A percentile compares a stretch with the other conserved stretches of the same genome.
Evolutionary conservation across 2,888 invertebrate species (phyloP).

Genomic region (Nomada hirtipes): DNA sequence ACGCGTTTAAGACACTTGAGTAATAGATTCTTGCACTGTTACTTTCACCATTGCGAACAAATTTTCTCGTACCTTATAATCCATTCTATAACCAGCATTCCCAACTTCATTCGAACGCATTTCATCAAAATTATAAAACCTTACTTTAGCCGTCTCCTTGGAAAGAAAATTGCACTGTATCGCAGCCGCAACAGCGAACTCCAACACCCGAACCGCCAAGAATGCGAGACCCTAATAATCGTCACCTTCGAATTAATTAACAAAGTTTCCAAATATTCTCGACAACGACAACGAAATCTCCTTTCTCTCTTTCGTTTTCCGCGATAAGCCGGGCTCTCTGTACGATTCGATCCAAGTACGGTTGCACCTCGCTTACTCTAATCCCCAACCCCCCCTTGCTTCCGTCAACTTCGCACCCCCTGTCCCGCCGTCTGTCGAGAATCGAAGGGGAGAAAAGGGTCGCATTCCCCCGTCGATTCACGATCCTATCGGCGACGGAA

Average conservation of each 20-base stretch:
- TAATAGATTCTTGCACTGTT: not conserved
- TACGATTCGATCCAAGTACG: constrained; percentile 17
- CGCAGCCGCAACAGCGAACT: too few species aligned
- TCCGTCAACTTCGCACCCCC: constrained; percentile 35
- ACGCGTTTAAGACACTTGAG: not conserved
- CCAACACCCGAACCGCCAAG: too few species aligned
- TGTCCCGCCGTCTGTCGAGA: not conserved
- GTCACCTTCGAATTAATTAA: not conserved
- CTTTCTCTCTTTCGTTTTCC: not conserved
- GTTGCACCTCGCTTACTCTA: constrained; percentile 22
- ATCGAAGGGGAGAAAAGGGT: too few species aligned
- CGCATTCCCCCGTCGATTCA: not conserved
- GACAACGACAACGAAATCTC: not conserved
- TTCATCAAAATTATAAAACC: too few species aligned
- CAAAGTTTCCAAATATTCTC: too few species aligned
- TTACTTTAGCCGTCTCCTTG: too few species aligned
- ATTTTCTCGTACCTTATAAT: not conserved
- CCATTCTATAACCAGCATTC: too few species aligned
- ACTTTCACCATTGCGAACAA: not conserved
- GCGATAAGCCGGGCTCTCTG: constrained; percentile 6
- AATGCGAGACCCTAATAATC: too few species aligned
- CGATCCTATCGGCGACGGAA: constrained; percentile 42
- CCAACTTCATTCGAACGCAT: too few species aligned
- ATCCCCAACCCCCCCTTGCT: constrained; percentile 15
- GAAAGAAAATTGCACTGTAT: too few species aligned